Evolutionary conservation across 2,888 invertebrate genomes (phyloP).

Genomic region (Dexiosoma caninum): DNA sequence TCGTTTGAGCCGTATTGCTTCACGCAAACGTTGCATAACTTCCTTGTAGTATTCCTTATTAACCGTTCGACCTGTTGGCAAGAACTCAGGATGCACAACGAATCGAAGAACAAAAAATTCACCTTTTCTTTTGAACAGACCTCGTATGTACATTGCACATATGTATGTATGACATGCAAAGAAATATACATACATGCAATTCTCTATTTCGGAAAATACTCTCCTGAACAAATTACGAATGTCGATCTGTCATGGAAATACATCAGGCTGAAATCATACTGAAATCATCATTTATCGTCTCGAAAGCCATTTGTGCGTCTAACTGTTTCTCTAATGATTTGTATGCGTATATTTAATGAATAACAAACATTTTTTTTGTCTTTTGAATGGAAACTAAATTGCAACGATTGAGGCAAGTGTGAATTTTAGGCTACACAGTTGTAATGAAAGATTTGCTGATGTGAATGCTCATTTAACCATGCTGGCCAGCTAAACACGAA

Average conservation of each 20-base stretch:
- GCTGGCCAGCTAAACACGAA: neutral
- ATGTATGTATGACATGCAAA: no score
- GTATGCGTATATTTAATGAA: neutral
- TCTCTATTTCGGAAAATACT: neutral
- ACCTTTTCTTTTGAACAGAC: no score
- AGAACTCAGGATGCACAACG: no score
- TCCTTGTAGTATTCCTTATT: no score
- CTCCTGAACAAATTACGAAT: constrained; percentile 20
- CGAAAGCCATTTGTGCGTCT: neutral
- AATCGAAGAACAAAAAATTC: no score
- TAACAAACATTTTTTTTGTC: no score
- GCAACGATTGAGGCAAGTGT: constrained; percentile 58
- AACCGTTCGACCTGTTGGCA: no score
- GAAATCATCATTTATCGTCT: constrained; percentile 10
- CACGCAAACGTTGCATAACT: no score
- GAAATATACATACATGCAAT: neutral
- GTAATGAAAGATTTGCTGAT: constrained; percentile 48
- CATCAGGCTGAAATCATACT: neutral
- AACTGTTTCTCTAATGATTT: neutral
- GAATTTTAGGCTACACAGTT: constrained; percentile 61
- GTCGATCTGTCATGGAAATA: constrained; percentile 16
- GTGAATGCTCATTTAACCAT: constrained; percentile 15
- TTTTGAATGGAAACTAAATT: neutral
- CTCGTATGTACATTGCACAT: no score
- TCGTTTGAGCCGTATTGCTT: no score